Evolutionary conservation across 2,888 invertebrate species (phyloP).

Genomic region (Carpatolechia fugitivella): DNA sequence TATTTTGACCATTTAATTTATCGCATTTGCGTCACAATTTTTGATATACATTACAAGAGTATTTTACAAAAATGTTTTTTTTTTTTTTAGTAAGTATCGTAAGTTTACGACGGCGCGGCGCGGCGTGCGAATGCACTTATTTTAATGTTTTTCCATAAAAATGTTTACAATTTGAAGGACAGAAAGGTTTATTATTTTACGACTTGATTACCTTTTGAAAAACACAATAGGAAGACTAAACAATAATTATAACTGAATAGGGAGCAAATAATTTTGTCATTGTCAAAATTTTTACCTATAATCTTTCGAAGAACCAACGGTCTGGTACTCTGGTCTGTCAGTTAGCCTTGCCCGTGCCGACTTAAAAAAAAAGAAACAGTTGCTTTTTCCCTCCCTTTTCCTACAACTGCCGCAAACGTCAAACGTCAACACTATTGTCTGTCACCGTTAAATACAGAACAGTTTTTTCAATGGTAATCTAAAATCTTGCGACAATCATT

Average conservation of each 20-base stretch:
- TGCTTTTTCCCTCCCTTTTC: not conserved
- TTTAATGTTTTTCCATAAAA: not conserved
- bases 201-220: not conserved
- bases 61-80: too few species aligned
- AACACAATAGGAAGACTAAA: not conserved
- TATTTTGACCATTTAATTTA: too few species aligned
- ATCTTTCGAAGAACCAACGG: conserved; percentile 1
- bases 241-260: conserved; percentile 14
- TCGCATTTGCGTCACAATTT: too few species aligned
- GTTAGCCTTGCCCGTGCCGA: not conserved
- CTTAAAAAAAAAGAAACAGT: not conserved
- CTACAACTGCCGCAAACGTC: not conserved
- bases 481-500: conserved; percentile 4
- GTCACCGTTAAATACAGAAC: not conserved
- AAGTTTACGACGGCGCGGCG: too few species aligned
- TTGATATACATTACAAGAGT: too few species aligned
- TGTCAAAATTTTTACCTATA: not conserved
- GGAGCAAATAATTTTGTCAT: conserved; percentile 12
- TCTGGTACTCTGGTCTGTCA: not conserved
- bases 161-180: not conserved
- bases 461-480: not conserved
- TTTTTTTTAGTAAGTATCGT: too few species aligned
- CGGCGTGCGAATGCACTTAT: too few species aligned
- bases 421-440: not conserved
- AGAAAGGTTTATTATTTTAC: conserved; percentile 1